Conservation (phyloP, 2,888 invertebrate genomes). For the Micoletzkya japonica region DNA sequence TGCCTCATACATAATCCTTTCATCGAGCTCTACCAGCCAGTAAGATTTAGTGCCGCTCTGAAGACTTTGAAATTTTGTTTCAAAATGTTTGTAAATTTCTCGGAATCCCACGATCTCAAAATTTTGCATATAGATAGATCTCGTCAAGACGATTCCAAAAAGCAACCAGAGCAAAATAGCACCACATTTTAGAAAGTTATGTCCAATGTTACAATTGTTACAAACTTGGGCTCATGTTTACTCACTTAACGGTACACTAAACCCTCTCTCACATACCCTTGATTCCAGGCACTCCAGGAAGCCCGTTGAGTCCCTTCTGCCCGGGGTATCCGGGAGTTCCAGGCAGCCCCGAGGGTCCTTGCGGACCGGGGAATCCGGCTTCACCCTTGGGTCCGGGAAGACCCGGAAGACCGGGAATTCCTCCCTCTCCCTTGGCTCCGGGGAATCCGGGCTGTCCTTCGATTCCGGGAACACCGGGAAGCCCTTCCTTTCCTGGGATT, state of each 20-base stretch:
- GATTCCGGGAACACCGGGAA: constrained; percentile 61
- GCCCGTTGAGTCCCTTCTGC: constrained; percentile 53
- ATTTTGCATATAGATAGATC: no score
- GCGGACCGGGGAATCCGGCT: constrained; percentile 72
- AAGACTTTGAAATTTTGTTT: no score
- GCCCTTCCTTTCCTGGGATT: constrained; percentile 50
- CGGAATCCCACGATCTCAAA: no score
- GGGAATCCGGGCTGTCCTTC: constrained; percentile 50
- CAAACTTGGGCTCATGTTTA: no score
- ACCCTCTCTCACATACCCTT: constrained; percentile 40
- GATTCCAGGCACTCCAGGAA: constrained; percentile 60
- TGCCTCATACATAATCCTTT: no score
- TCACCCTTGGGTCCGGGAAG: constrained; percentile 68
- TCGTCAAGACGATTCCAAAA: no score
- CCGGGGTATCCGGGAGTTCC: constrained; percentile 69
- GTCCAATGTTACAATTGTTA: no score
- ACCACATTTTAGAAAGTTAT: no score
- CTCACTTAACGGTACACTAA: neutral
- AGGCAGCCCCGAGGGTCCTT: constrained; percentile 74
- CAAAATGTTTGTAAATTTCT: no score
- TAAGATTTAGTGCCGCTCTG: no score
- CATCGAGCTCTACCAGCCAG: no score
- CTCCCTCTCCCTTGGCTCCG: constrained; percentile 49
- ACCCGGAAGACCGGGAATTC: constrained; percentile 66
- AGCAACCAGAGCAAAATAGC: no score